Conservation (phyloP, 2,113 vertebrate species). For the Formicarius rufipectus region DNA sequence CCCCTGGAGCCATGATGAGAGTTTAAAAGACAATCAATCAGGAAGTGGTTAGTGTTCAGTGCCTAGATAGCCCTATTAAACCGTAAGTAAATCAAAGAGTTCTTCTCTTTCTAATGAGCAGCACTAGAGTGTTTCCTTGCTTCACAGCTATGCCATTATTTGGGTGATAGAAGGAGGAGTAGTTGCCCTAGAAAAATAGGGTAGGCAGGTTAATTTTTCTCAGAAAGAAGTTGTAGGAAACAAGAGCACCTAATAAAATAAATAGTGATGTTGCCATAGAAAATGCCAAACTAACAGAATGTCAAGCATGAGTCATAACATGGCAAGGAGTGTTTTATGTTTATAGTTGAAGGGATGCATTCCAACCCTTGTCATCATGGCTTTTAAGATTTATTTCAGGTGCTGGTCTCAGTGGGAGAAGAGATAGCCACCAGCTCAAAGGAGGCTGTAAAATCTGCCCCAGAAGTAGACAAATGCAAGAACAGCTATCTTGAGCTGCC, state of each 20-base stretch:
- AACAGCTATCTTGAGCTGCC: neutral
- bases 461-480: neutral
- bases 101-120: neutral
- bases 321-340: neutral
- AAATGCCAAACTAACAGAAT: neutral
- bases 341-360: neutral
- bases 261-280: neutral
- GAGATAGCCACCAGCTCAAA: neutral
- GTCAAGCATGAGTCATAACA: neutral
- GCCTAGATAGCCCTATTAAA: neutral
- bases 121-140: neutral
- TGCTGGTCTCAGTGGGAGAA: neutral
- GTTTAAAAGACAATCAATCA: neutral
- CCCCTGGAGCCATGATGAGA: neutral
- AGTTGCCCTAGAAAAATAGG: neutral
- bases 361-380: neutral
- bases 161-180: neutral
- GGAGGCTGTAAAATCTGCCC: neutral
- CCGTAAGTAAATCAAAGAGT: neutral
- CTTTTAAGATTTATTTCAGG: neutral
- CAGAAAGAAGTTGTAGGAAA: neutral
- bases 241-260: neutral
- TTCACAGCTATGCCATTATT: neutral
- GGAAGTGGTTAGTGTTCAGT: neutral
- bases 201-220: neutral